A percentile compares a stretch with the other conserved stretches of the same genome.
Evolutionary conservation across 1,140 invertebrate species (phyloP).

Genomic region (Drosophila ambigua): DNA sequence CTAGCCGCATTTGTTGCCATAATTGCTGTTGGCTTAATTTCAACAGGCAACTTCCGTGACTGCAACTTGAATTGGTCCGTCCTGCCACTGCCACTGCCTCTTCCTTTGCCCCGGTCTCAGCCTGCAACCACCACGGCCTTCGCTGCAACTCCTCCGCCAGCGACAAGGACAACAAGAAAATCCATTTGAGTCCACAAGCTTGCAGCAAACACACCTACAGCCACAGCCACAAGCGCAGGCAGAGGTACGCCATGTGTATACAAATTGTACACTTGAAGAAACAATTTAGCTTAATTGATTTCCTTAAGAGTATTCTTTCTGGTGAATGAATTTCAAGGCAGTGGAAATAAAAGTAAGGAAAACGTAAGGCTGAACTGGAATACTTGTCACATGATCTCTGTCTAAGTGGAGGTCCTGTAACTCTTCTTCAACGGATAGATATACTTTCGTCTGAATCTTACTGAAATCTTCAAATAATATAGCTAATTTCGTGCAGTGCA

Average conservation of each 20-base stretch:
- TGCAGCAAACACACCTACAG: slow-evolving; percentile 21
- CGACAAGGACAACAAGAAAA: slow-evolving; percentile 70
- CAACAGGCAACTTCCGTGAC: slow-evolving; percentile 75
- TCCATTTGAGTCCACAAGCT: slow-evolving; percentile 68
- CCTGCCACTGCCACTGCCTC: slow-evolving; percentile 1
- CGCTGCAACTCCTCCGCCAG: slow-evolving; percentile 37
- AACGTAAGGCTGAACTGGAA: too few species aligned
- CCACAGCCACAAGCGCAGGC: neutral
- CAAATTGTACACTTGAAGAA: slow-evolving; percentile 21
- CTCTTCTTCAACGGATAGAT: too few species aligned
- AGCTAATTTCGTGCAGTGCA: slow-evolving; percentile 29
- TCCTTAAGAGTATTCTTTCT: neutral
- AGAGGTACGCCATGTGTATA: slow-evolving; percentile 2
- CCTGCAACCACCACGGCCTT: neutral
- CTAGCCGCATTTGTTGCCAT: slow-evolving; percentile 76
- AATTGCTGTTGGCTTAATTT: slow-evolving; percentile 81
- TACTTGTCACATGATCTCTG: too few species aligned
- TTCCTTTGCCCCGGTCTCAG: slow-evolving; percentile 14
- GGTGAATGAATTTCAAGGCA: too few species aligned
- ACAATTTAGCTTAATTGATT: neutral
- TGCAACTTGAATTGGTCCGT: slow-evolving; percentile 65
- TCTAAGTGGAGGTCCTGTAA: too few species aligned
- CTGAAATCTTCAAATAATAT: neutral
- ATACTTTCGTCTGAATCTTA: neutral
- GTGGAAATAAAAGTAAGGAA: too few species aligned